phyloP scores from a whole-genome alignment of 2,888 invertebrate species.

The Drosophila leonis region DNA sequence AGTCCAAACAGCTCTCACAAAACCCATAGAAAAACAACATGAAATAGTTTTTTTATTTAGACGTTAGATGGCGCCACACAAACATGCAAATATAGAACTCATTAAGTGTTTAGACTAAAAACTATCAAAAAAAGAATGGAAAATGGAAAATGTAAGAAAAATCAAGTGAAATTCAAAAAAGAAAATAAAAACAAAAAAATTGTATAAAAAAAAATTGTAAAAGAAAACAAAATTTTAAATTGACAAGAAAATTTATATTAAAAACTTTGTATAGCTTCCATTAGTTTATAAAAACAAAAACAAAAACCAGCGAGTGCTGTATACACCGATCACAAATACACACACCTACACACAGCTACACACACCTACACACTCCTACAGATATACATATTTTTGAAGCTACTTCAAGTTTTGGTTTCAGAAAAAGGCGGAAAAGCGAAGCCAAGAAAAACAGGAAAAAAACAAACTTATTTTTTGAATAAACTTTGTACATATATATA shows the following conservation, averaged over 20 bases:
- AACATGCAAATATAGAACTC: constrained; percentile 18
- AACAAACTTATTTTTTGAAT: constrained; percentile 31
- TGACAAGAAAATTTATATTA: constrained; percentile 7
- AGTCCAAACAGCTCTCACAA: constrained; percentile 12
- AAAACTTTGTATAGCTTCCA: constrained; percentile 61
- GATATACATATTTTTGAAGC: constrained; percentile 54
- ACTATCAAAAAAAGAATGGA: constrained; percentile 25
- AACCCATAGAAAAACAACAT: neutral
- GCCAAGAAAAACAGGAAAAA: constrained; percentile 46
- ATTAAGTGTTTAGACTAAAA: constrained; percentile 28
- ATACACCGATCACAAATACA: constrained; percentile 17
- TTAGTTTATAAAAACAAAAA: constrained; percentile 42
- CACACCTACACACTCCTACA: constrained; percentile 9
- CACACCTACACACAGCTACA: constrained; percentile 10
- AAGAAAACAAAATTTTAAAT: constrained; percentile 24
- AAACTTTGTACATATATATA: constrained; percentile 43
- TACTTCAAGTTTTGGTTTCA: constrained; percentile 60
- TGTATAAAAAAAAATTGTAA: constrained; percentile 14
- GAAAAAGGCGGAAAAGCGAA: constrained; percentile 11
- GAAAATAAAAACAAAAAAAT: constrained; percentile 15
- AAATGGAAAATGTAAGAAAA: constrained; percentile 13
- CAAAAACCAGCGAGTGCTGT: constrained; percentile 29
- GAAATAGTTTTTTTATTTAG: constrained; percentile 24
- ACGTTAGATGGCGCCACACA: constrained; percentile 22
- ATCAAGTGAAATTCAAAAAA: constrained; percentile 26